These are phyloP conservation scores for Nephotettix cincticeps DNA, from an alignment of 1,140 invertebrate species.

Conservation along the genomic window DNA sequence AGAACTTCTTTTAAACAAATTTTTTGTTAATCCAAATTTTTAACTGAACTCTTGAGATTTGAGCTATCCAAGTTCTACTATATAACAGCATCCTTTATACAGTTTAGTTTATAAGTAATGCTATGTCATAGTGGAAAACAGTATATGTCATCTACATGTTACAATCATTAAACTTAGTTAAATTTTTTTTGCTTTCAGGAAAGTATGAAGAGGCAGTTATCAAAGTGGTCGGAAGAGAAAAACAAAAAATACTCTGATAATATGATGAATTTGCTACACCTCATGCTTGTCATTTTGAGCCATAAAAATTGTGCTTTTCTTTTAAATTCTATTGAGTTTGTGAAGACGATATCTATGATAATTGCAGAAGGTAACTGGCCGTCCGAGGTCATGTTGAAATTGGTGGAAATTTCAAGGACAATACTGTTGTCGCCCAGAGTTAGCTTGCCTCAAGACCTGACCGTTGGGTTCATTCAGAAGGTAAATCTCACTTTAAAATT, in stretches of 20 bases:
- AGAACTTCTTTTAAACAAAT: too few relatives aligned
- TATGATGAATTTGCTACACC: conserved; percentile 48
- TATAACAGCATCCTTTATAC: too few relatives aligned
- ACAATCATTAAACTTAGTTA: too few relatives aligned
- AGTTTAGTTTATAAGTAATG: too few relatives aligned
- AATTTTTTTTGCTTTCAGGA: conserved; percentile 29
- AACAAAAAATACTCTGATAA: conserved; percentile 16
- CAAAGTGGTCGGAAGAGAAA: neutral
- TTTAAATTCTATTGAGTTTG: conserved; percentile 54
- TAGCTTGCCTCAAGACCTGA: conserved; percentile 62
- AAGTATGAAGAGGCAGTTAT: conserved; percentile 20
- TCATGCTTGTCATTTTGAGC: conserved; percentile 60
- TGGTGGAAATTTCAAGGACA: conserved; percentile 57
- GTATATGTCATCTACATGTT: too few relatives aligned
- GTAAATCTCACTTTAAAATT: too few relatives aligned
- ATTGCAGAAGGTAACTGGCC: conserved; percentile 47
- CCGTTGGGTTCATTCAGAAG: conserved; percentile 60
- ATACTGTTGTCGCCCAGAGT: conserved; percentile 60
- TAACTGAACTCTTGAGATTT: too few relatives aligned
- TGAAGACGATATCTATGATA: conserved; percentile 53
- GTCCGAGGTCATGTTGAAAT: conserved; percentile 51
- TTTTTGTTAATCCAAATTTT: too few relatives aligned
- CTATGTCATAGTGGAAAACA: too few relatives aligned
- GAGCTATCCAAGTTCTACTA: too few relatives aligned
- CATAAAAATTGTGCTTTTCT: conserved; percentile 64